A percentile compares a stretch with the other conserved stretches of the same genome.
Evolutionary conservation across 2,113 vertebrate genomes (phyloP).

Genomic region (Boleophthalmus pectinirostris): DNA sequence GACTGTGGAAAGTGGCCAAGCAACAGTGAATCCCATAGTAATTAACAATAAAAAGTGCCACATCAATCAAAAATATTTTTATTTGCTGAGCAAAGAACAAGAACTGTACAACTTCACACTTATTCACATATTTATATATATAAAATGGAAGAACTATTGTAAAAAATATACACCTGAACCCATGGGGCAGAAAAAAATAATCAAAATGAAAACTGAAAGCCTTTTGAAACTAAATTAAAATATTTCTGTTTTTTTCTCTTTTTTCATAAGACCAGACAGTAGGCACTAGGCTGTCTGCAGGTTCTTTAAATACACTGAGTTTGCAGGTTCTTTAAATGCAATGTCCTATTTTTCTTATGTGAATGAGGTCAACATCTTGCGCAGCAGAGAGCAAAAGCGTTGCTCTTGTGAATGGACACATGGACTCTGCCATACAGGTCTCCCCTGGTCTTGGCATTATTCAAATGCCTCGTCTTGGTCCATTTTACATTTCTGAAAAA

Average conservation of each 20-base stretch:
- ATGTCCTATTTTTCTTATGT: slow-evolving; percentile 58
- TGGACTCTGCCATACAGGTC: slow-evolving; percentile 30
- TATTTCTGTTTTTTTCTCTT: not conserved
- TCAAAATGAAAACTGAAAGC: slow-evolving; percentile 17
- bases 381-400: slow-evolving; percentile 37
- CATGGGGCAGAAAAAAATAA: slow-evolving; percentile 13
- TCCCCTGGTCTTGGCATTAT: not conserved
- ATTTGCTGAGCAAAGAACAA: slow-evolving; percentile 53
- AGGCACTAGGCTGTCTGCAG: not conserved
- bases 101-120: slow-evolving; percentile 43
- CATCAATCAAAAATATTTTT: slow-evolving; percentile 40
- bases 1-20: not conserved
- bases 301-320: not conserved
- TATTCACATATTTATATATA: slow-evolving; percentile 40
- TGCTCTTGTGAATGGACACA: slow-evolving; percentile 42
- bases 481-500: slow-evolving; percentile 76
- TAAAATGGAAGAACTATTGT: slow-evolving; percentile 54
- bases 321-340: slow-evolving; percentile 36
- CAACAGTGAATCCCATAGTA: not conserved
- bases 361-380: slow-evolving; percentile 47
- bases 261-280: not conserved
- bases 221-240: slow-evolving; percentile 10
- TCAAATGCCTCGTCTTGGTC: slow-evolving; percentile 12
- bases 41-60: too few species aligned
- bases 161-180: slow-evolving; percentile 32